Conservation (phyloP, 2,888 invertebrate species). For the Dicranocentrus wangi region DNA sequence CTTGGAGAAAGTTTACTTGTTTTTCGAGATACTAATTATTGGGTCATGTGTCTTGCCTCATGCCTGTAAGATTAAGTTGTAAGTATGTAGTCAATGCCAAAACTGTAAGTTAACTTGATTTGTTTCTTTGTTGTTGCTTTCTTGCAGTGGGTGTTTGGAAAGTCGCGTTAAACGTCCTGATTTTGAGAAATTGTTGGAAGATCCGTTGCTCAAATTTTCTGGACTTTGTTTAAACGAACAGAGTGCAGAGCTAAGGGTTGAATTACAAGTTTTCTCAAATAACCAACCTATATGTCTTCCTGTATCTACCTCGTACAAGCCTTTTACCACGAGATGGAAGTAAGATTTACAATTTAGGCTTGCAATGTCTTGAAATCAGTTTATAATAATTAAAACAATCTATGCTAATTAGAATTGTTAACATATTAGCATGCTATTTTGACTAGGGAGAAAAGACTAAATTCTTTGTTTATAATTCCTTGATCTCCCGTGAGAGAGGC, state of each 20-base stretch:
- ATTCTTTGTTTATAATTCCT: too few relatives aligned
- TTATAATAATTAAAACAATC: too few relatives aligned
- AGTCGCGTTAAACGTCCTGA: slow-evolving; percentile 90
- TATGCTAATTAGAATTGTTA: neutral
- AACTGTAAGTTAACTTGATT: too few relatives aligned
- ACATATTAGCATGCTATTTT: slow-evolving; percentile 14
- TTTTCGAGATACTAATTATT: too few relatives aligned
- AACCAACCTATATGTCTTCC: slow-evolving; percentile 85
- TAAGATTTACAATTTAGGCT: slow-evolving; percentile 76
- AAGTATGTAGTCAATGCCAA: too few relatives aligned
- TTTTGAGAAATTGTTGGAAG: slow-evolving; percentile 88
- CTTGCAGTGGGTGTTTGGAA: slow-evolving; percentile 90
- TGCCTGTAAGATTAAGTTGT: too few relatives aligned
- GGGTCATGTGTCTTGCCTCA: too few relatives aligned
- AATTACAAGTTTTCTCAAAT: slow-evolving; percentile 80
- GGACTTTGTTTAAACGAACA: slow-evolving; percentile 84
- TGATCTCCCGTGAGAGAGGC: too few relatives aligned
- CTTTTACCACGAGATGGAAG: slow-evolving; percentile 95
- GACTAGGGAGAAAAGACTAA: too few relatives aligned
- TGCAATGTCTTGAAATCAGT: too few relatives aligned
- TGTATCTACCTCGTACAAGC: slow-evolving; percentile 91
- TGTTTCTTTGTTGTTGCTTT: slow-evolving; percentile 34
- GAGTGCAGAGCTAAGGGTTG: slow-evolving; percentile 90
- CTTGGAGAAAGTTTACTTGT: neutral
- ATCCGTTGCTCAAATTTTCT: slow-evolving; percentile 92